phyloP scores from a whole-genome alignment of 2,113 vertebrate species.

The Chionodraco myersi region DNA sequence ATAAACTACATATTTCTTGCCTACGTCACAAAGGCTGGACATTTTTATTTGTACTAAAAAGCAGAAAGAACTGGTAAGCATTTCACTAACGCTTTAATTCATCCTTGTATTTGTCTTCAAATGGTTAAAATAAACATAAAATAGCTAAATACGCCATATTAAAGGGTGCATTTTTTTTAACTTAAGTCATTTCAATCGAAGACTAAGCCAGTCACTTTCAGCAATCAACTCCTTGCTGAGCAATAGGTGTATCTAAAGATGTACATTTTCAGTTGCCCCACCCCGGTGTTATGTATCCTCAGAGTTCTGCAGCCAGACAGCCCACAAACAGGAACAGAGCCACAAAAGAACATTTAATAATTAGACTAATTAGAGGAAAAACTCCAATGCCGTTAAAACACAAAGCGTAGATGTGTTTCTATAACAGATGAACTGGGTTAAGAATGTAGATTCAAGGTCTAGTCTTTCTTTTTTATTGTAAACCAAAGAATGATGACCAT shows the following conservation, averaged over 20 bases:
- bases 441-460: background rate
- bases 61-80: conserved; percentile 7
- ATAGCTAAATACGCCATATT: background rate
- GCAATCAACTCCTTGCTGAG: background rate
- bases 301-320: conserved; percentile 66
- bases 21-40: background rate
- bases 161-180: background rate
- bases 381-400: background rate
- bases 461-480: background rate
- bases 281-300: conserved; percentile 69
- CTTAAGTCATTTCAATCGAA: background rate
- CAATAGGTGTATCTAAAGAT: conserved; percentile 27
- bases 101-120: conserved; percentile 3
- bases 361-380: background rate
- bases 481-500: no score
- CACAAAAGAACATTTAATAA: conserved; percentile 17
- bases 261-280: conserved; percentile 62
- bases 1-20: background rate
- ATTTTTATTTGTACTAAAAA: conserved; percentile 4
- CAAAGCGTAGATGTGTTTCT: background rate
- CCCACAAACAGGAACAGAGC: conserved; percentile 47
- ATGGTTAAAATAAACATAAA: conserved; percentile 18
- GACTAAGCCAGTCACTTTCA: background rate
- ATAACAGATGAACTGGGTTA: background rate
- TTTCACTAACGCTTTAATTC: conserved; percentile 13